phyloP scores from a whole-genome alignment of 2,113 vertebrate genomes.

The Oncorhynchus kisutch region DNA sequence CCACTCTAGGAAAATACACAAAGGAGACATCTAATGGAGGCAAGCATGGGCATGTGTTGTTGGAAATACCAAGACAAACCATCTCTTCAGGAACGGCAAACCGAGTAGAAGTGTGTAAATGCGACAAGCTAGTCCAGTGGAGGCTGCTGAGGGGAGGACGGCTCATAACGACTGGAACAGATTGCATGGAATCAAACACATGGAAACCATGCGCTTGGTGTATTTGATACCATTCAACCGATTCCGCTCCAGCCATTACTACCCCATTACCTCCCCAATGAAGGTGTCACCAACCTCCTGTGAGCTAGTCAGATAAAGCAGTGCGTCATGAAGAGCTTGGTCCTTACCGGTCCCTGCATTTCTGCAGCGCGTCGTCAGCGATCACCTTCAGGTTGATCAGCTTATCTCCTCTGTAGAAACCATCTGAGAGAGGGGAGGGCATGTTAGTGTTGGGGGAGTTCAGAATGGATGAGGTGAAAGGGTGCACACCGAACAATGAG shows the following conservation, averaged over 20 bases:
- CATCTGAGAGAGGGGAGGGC: conserved; percentile 73
- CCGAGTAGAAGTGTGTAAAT: not conserved
- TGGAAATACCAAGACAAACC: not conserved
- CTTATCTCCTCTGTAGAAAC: conserved; percentile 95
- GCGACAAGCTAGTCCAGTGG: not conserved
- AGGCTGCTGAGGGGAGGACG: not conserved
- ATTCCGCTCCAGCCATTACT: no score
- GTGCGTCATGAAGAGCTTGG: conserved; percentile 47
- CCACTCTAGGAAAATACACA: not conserved
- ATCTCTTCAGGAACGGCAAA: no score
- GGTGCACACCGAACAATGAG: not conserved
- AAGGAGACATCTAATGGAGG: not conserved
- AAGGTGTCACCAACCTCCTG: not conserved
- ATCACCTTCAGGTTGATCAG: conserved; percentile 91
- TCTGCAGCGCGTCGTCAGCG: conserved; percentile 88
- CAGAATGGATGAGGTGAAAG: not conserved
- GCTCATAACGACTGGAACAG: no score
- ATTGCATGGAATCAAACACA: no score
- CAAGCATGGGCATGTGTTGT: not conserved
- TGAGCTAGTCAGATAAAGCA: not conserved
- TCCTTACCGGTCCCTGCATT: conserved; percentile 89
- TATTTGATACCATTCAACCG: no score
- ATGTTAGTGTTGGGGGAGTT: not conserved
- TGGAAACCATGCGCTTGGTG: no score
- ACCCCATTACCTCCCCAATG: no score